Conservation (phyloP, 2,888 invertebrate species). For the Notocelia uddmanniana region DNA sequence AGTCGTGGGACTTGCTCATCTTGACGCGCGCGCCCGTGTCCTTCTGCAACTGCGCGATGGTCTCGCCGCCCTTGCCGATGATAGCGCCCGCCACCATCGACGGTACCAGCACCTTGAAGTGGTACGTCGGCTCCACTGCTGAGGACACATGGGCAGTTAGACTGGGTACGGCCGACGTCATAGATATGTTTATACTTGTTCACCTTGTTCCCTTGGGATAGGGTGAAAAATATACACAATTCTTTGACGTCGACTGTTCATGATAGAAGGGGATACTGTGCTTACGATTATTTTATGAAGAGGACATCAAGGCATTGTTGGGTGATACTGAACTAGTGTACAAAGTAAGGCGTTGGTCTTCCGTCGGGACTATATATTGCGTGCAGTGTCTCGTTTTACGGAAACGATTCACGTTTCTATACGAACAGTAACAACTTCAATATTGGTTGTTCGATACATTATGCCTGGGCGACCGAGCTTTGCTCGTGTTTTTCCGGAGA, state of each 20-base stretch:
- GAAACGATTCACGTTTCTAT: neutral
- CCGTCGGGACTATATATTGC: too few species aligned
- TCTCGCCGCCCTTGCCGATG: constrained; percentile 99
- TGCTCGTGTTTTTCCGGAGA: too few species aligned
- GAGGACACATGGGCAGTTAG: constrained; percentile 61
- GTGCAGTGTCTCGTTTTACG: neutral
- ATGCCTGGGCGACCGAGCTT: too few species aligned
- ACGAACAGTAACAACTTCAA: neutral
- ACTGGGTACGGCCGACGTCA: neutral
- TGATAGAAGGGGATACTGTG: neutral
- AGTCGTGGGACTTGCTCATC: constrained; percentile 99
- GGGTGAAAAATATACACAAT: too few species aligned
- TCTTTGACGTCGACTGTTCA: too few species aligned
- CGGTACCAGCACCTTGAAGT: constrained; percentile 98
- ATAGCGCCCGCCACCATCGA: constrained; percentile 99
- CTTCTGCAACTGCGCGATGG: constrained; percentile 98
- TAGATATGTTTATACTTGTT: too few species aligned
- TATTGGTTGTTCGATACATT: constrained; percentile 11
- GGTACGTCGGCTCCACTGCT: constrained; percentile 95
- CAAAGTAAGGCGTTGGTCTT: neutral
- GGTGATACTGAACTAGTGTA: neutral
- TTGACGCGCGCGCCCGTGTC: constrained; percentile 99
- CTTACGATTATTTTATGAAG: neutral
- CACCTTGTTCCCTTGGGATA: too few species aligned
- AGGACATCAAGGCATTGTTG: neutral